Percentiles rank a stretch among this genome's conserved stretches.
phyloP scores from a whole-genome alignment of 1,140 invertebrate species.

The Rhagoletis pomonella region DNA sequence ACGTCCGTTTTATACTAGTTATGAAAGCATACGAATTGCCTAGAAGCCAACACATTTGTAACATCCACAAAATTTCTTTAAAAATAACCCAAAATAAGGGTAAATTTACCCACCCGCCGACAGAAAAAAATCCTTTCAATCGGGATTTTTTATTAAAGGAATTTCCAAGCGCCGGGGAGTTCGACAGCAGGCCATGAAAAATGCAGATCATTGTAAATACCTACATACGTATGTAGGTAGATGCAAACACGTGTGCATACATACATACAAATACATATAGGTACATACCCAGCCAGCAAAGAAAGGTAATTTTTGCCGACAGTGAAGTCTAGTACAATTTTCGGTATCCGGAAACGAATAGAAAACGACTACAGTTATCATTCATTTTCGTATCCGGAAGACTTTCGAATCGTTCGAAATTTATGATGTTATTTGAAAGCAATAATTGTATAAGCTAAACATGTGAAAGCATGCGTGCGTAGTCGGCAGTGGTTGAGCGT shows the following conservation, averaged over 20 bases:
- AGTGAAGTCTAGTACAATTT: too few relatives aligned
- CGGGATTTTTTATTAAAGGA: conserved; percentile 4
- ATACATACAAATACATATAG: background rate
- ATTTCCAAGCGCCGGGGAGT: conserved; percentile 39
- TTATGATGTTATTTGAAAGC: too few relatives aligned
- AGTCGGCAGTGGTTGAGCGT: too few relatives aligned
- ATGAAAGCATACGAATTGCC: background rate
- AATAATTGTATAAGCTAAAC: too few relatives aligned
- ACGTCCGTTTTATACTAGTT: background rate
- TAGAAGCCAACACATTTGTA: conserved; percentile 41
- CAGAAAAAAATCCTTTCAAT: background rate
- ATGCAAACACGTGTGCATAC: background rate
- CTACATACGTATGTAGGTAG: too few relatives aligned
- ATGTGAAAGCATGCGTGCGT: too few relatives aligned
- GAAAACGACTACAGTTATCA: too few relatives aligned
- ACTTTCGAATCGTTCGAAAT: too few relatives aligned
- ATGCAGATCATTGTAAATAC: background rate
- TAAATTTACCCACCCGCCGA: background rate
- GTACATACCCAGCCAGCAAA: background rate
- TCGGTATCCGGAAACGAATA: too few relatives aligned
- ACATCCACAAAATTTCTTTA: background rate
- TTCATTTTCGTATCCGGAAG: too few relatives aligned
- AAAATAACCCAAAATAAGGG: background rate
- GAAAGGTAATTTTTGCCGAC: too few relatives aligned
- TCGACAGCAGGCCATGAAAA: too few relatives aligned